Evolutionary conservation across 2,113 vertebrate species (phyloP).

Genomic region (Polypterus bichir): DNA sequence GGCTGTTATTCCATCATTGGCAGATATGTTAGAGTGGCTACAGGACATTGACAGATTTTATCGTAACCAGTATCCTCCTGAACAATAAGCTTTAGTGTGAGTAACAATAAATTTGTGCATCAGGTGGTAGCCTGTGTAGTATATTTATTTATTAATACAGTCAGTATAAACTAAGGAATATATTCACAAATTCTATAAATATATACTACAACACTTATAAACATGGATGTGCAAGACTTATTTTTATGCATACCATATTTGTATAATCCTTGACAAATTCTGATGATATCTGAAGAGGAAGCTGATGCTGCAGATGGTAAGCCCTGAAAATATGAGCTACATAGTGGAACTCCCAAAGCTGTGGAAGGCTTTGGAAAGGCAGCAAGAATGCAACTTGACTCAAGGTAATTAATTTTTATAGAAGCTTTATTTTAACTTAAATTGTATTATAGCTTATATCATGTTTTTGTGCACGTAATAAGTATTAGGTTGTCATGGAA

Average conservation of each 20-base stretch:
- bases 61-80: conserved; percentile 60
- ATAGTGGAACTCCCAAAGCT: conserved; percentile 47
- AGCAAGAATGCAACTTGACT: conserved; percentile 34
- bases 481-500: not conserved
- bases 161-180: not conserved
- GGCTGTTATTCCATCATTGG: conserved; percentile 49
- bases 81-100: not conserved
- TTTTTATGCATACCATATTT: not conserved
- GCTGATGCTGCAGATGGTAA: conserved; percentile 45
- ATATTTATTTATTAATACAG: not conserved
- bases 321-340: conserved; percentile 36
- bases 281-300: conserved; percentile 61
- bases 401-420: conserved; percentile 43
- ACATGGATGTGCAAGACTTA: not conserved
- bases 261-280: not conserved
- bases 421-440: too few relatives aligned
- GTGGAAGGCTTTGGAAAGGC: conserved; percentile 56
- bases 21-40: conserved; percentile 77
- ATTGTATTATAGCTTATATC: too few relatives aligned
- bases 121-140: not conserved
- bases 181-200: not conserved
- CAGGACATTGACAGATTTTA: conserved; percentile 68
- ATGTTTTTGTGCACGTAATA: not conserved
- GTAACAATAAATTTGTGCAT: not conserved
- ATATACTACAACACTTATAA: not conserved